Conservation (phyloP, 2,888 invertebrate genomes). For the Perizoma flavofasciatum region DNA sequence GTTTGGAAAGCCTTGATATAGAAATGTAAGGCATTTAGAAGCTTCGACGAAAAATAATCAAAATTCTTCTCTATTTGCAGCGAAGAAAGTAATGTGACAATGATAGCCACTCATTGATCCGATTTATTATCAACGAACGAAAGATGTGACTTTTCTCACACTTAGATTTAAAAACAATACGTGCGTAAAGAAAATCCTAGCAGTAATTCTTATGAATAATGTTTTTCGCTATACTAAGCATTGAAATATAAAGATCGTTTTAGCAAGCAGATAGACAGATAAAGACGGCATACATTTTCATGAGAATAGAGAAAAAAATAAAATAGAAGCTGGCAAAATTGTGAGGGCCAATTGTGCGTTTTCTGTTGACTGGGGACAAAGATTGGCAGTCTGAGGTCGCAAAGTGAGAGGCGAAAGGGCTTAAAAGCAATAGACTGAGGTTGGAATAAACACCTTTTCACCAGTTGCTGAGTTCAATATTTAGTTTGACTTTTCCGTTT, state of each 20-base stretch:
- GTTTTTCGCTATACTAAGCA: constrained; percentile 61
- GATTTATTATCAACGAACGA: too few species aligned
- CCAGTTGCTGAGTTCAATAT: constrained; percentile 57
- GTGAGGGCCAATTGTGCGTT: constrained; percentile 64
- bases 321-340: constrained; percentile 66
- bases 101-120: constrained; percentile 32
- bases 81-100: constrained; percentile 29
- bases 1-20: constrained; percentile 57
- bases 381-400: constrained; percentile 57
- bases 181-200: constrained; percentile 46
- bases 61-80: constrained; percentile 27
- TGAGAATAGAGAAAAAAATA: constrained; percentile 65
- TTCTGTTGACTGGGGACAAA: constrained; percentile 60
- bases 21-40: constrained; percentile 29
- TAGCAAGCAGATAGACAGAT: constrained; percentile 72
- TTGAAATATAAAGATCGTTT: constrained; percentile 73
- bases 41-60: constrained; percentile 27
- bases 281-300: constrained; percentile 74
- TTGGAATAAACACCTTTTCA: constrained; percentile 58
- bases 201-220: constrained; percentile 65
- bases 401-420: constrained; percentile 43
- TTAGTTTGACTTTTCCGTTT: constrained; percentile 53
- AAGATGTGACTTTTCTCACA: constrained; percentile 47
- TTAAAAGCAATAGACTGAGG: constrained; percentile 49
- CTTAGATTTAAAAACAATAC: constrained; percentile 61